Percentiles rank a stretch among this genome's conserved stretches.
Conservation (phyloP, 2,888 invertebrate species). For the Philereme transversata region DNA sequence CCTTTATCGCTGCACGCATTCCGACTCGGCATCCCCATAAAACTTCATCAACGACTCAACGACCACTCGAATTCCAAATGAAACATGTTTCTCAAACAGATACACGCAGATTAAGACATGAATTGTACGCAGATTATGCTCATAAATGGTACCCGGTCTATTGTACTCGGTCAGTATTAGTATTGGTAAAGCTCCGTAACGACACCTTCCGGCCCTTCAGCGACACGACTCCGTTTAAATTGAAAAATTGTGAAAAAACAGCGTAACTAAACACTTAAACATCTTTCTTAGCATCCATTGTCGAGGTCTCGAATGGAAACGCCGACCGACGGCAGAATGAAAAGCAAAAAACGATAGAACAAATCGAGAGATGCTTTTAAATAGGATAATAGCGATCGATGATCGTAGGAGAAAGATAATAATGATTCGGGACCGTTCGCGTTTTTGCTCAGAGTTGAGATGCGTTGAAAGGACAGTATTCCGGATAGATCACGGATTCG, state of each 20-base stretch:
- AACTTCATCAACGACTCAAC: constrained; percentile 47
- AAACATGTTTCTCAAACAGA: constrained; percentile 45
- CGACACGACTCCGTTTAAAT: constrained; percentile 79
- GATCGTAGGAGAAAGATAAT: constrained; percentile 81
- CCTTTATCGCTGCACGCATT: constrained; percentile 63
- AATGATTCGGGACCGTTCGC: constrained; percentile 75
- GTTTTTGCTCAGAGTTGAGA: constrained; percentile 67
- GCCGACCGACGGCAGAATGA: constrained; percentile 72
- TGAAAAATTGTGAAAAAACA: constrained; percentile 81
- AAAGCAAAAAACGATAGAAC: constrained; percentile 78
- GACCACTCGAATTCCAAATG: constrained; percentile 42
- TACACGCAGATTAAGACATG: constrained; percentile 44
- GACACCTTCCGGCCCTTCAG: constrained; percentile 81
- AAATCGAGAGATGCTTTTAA: constrained; percentile 83
- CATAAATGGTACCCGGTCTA: constrained; percentile 47
- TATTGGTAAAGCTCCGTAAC: constrained; percentile 75
- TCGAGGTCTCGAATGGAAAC: constrained; percentile 75
- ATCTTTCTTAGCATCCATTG: constrained; percentile 82
- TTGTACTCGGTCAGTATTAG: constrained; percentile 67
- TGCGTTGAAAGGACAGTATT: constrained; percentile 68
- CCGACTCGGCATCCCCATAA: constrained; percentile 59
- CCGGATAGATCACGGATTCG: constrained; percentile 73
- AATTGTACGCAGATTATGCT: constrained; percentile 48
- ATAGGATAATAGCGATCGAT: constrained; percentile 83
- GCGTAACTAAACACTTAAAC: constrained; percentile 83